Evolutionary conservation across 2,797 vertebrate genomes (phyloP), one percentile per base, ranked within the genome.

Genomic region (Chaetodon trifasciatus): DNA sequence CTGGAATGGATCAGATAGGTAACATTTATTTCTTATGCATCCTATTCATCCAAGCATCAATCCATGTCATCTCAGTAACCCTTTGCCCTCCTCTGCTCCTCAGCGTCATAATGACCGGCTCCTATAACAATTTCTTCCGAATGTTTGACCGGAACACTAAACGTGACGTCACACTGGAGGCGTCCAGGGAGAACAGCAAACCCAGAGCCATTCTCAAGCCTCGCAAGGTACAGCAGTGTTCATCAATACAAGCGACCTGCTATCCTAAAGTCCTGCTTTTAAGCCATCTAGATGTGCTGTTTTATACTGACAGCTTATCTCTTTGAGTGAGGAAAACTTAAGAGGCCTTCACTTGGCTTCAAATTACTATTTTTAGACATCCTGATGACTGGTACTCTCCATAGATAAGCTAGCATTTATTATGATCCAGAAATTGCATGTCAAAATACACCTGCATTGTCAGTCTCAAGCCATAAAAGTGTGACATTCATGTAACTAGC

Each of bases 1-100:
- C 78, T 99, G 98, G 98, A 99, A 99, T n/a, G 98, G 98, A 46
- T 97, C 97, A 0, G 98, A 99, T 97, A 99, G 98, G 98, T 99
- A 85, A 95, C 95, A 40, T 44, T 19, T 16, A 49, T 57, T 15
- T 39, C 10, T 44, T 40, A 19, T 32, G 12, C 19, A 50, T 39
- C n/a, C 12, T 21, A 21, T 71, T 16, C 35, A 37, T 57, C 24
- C 32, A 16, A 63, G 3, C 19, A 78, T 67, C 5, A 6, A 64
- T 69, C 7, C 28, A 64, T 56, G 10, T 56, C 3, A 55, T 42
- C 21, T 40, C 4, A 55, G 9, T 81, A 71, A 89, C 50, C n/a
- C 32, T 42, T 24, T 4, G 2, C 50, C 70, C 28, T 63, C 37
- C 16, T 58, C 24, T 67, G 11, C 46, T 67, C 42, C 35, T 53